Evolutionary conservation across 2,888 invertebrate species (phyloP), one percentile per base, ranked within the genome.

Genomic region (Orthonevra nobilis): DNA sequence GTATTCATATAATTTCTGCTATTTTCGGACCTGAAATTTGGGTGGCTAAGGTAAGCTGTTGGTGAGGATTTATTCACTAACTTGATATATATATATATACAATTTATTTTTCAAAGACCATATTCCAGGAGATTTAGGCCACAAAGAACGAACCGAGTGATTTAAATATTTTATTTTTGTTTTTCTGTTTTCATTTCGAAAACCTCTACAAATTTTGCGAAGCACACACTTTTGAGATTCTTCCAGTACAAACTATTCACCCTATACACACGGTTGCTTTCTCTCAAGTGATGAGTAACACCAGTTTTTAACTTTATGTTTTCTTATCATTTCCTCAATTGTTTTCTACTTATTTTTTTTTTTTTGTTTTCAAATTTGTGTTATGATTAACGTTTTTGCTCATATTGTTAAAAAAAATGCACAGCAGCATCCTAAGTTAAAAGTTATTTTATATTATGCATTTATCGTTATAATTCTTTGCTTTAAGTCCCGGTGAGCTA

Each of bases 1-100:
- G 89, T 50, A 95, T 98, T 83, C 96, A 98, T 86, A 85, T 97
- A 66, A 89, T 96, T 75, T 96, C 98, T 23, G 95, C 96, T 20
- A 89, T 94, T 63, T 94, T 97, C 86, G 99, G 99, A 6, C 92
- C 96, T 12, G 90, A 91, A 81, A 91, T 98, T 83, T 99, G 99
- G 99, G 91, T 93, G 83, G 90, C 91, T 75, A 92, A 92, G 92
- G 94, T 95, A 89, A 83, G 84, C 14, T 17, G 9, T 5, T 46
- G 38, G 48, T 40, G 19, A 5, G 10, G 46, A 36, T 32, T 36
- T 36, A 34, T 52, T 63, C 10, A 14, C n/a, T n/a, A n/a, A n/a
- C n/a, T n/a, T n/a, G n/a, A n/a, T n/a, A n/a, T n/a, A n/a, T n/a
- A n/a, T n/a, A n/a, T n/a, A n/a, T n/a, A n/a, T n/a, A n/a, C n/a